Conservation (phyloP, 2,797 vertebrate genomes). For the Scomberomorus guttatus region DNA sequence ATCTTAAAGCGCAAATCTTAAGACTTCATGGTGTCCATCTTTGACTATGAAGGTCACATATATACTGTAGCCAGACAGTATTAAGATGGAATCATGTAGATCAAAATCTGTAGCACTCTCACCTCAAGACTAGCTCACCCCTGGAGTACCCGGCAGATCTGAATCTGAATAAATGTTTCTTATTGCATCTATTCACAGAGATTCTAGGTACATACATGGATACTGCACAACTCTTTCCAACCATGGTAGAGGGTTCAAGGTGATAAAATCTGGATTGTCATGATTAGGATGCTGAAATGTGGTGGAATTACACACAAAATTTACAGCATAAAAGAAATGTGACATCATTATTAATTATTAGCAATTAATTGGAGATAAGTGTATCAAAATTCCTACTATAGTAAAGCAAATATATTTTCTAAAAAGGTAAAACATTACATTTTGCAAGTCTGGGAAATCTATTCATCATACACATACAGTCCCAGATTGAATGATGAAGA, state of each 20-base stretch:
- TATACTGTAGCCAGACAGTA: constrained; percentile 3
- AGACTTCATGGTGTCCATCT: constrained; percentile 3
- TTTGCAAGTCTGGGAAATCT: neutral
- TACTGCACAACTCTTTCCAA: neutral
- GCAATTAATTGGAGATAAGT: too few species aligned
- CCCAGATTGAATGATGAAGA: constrained; percentile 50
- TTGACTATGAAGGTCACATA: constrained; percentile 23
- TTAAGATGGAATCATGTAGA: constrained; percentile 29
- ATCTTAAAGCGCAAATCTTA: constrained; percentile 12
- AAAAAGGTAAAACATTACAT: constrained; percentile 8
- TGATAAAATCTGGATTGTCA: neutral
- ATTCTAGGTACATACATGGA: constrained; percentile 8
- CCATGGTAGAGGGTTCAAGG: neutral
- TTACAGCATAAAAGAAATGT: neutral
- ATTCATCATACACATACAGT: constrained; percentile 11
- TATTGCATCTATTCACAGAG: constrained; percentile 2
- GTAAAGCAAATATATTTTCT: constrained; percentile 12
- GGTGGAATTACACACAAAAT: neutral
- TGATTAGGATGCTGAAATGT: neutral
- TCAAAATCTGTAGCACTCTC: constrained; percentile 22
- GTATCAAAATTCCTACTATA: neutral
- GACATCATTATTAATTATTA: neutral
- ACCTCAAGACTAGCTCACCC: constrained; percentile 2
- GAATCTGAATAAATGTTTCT: constrained; percentile 14
- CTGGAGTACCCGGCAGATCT: neutral